phyloP scores from a whole-genome alignment of 1,140 invertebrate species.

The Uloborus diversus region DNA sequence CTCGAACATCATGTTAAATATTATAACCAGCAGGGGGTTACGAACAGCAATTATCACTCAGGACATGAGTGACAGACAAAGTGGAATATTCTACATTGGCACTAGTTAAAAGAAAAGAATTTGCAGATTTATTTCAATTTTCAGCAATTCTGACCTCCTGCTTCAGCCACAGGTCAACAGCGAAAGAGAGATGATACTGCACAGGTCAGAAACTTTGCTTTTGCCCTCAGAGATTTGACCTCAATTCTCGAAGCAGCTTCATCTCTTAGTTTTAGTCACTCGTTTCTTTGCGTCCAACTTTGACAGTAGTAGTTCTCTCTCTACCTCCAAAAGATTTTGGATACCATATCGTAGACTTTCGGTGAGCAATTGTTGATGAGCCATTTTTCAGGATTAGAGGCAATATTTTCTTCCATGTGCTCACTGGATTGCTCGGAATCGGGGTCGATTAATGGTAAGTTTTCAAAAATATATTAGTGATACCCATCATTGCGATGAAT shows the following conservation, averaged over 20 bases:
- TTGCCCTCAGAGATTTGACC: slow-evolving; percentile 46
- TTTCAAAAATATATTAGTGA: too few relatives aligned
- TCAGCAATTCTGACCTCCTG: background rate
- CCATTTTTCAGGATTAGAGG: background rate
- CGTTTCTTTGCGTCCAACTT: slow-evolving; percentile 31
- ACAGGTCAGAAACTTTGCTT: slow-evolving; percentile 50
- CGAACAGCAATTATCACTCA: too few relatives aligned
- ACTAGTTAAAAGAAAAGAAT: slow-evolving; percentile 1
- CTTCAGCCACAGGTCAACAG: slow-evolving; percentile 18
- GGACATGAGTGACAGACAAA: too few relatives aligned
- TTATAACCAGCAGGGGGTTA: too few relatives aligned
- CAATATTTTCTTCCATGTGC: slow-evolving; percentile 8
- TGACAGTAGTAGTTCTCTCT: slow-evolving; percentile 41
- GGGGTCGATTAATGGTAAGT: slow-evolving; percentile 6
- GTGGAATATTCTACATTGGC: too few relatives aligned
- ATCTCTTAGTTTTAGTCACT: slow-evolving; percentile 44
- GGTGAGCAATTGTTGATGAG: slow-evolving; percentile 38
- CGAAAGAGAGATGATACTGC: slow-evolving; percentile 47
- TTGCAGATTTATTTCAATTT: slow-evolving; percentile 31
- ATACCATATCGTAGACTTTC: slow-evolving; percentile 15
- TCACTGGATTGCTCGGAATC: too few relatives aligned
- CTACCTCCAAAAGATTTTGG: background rate
- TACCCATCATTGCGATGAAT: too few relatives aligned
- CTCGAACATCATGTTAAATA: too few relatives aligned
- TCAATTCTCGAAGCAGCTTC: slow-evolving; percentile 34